phyloP scores from a whole-genome alignment of 2,797 vertebrate genomes.

The Distichodus sexfasciatus region DNA sequence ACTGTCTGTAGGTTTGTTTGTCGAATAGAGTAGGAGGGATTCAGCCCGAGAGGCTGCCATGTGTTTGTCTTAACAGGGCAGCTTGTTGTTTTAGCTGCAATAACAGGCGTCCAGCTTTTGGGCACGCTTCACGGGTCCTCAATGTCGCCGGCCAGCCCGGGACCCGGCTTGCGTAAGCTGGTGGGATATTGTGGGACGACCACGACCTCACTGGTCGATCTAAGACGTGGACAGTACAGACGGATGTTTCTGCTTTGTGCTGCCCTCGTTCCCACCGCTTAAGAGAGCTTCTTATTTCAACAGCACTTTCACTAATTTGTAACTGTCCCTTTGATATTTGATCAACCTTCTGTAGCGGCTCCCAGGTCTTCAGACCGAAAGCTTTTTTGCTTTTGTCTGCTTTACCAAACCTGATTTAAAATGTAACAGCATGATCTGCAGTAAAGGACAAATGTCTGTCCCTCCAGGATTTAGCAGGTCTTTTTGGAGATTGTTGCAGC shows the following conservation, averaged over 20 bases:
- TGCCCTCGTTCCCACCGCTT: not conserved
- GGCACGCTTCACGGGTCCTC: constrained; percentile 66
- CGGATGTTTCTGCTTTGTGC: no score
- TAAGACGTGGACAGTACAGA: no score
- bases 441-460: no score
- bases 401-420: not conserved
- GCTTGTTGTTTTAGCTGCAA: constrained; percentile 71
- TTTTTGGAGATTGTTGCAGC: no score
- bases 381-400: not conserved
- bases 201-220: not conserved
- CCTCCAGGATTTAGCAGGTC: no score
- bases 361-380: not conserved
- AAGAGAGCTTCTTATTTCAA: not conserved
- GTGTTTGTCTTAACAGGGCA: constrained; percentile 37
- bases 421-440: no score
- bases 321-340: not conserved
- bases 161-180: constrained; percentile 60
- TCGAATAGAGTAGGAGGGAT: constrained; percentile 35
- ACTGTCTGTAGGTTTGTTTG: constrained; percentile 22
- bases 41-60: constrained; percentile 13
- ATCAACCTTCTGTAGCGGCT: not conserved
- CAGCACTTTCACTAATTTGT: not conserved
- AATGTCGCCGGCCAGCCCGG: constrained; percentile 54
- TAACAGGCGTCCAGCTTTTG: constrained; percentile 67
- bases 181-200: not conserved